Evolutionary conservation across 2,797 vertebrate genomes (phyloP).

Genomic region (Aplochiton taeniatus): DNA sequence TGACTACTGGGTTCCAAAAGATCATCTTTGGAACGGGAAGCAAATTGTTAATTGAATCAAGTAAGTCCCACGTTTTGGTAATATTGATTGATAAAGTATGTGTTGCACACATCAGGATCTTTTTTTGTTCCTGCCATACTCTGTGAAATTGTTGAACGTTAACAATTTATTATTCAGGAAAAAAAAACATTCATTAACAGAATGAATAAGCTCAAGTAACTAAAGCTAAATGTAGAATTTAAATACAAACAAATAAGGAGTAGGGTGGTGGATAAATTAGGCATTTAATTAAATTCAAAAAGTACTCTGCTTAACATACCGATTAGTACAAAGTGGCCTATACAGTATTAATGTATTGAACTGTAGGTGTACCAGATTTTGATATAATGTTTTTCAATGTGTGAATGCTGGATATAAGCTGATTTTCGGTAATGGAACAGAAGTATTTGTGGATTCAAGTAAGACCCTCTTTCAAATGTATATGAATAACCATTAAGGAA

Average conservation of each 20-base stretch:
- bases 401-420: conserved; percentile 22
- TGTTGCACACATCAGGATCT: not conserved
- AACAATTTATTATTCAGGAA: no score
- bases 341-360: no score
- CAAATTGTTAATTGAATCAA: conserved; percentile 3
- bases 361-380: conserved; percentile 5
- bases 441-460: conserved; percentile 5
- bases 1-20: conserved; percentile 18
- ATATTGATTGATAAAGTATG: not conserved
- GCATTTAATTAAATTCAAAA: not conserved
- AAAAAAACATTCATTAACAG: no score
- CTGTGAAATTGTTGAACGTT: no score
- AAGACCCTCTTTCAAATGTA: not conserved
- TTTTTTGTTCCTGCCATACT: not conserved
- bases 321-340: no score
- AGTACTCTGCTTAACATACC: not conserved
- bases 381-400: conserved; percentile 9
- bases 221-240: no score
- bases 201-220: no score
- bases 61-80: conserved; percentile 7
- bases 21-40: conserved; percentile 17
- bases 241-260: no score
- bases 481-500: no score
- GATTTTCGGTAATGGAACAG: conserved; percentile 21
- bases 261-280: not conserved